Evolutionary conservation across 2,888 invertebrate species (phyloP), one percentile per base, ranked within the genome.

Genomic region (Dusona sp.): DNA sequence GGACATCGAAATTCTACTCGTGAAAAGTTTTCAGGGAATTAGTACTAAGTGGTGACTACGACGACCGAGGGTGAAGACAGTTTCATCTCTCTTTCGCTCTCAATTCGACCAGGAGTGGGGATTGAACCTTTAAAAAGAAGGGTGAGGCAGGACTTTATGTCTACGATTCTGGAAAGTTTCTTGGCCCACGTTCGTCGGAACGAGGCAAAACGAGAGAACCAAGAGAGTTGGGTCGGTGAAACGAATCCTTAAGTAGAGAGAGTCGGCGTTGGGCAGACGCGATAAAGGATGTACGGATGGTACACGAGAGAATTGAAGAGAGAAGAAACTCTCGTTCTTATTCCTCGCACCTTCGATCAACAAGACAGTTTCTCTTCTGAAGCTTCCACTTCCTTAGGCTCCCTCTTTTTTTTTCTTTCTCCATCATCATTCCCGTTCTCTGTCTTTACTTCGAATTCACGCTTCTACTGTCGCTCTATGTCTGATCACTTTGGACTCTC

Each of bases 261-360:
- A 79, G 70, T 75, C 75, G 33, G 65, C 65, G 68, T 74, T 64
- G 83, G 79, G 77, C 79, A 81, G 85, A 79, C 79, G 68, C 70
- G 87, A 84, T 75, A 67, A 73, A 70, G 64, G 80, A 73, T 22
- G 79, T 65, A 72, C 38, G 79, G 29, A 83, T n/a, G 72, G 38
- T 38, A 72, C 29, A 70, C 48, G 22, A 13, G 65, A 80, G 70
- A 77, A 80, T 61, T 75, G 48, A 78, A 82, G 73, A 86, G 79
- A 67, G 77, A 82, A 65, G 65, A 51, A 68, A 77, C 83, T 91
- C 90, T 91, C 90, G 90, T 92, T 92, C 90, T 90, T 91, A 92
- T 92, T 92, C 92, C 89, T 90, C 88, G 87, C 91, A 89, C 90
- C 89, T 90, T 91, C 92, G 91, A 91, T 91, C 91, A 92, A 92